Percentiles rank a stretch among this genome's conserved stretches.
phyloP scores from a whole-genome alignment of 2,797 vertebrate species.

The Rhadinocentrus ornatus region DNA sequence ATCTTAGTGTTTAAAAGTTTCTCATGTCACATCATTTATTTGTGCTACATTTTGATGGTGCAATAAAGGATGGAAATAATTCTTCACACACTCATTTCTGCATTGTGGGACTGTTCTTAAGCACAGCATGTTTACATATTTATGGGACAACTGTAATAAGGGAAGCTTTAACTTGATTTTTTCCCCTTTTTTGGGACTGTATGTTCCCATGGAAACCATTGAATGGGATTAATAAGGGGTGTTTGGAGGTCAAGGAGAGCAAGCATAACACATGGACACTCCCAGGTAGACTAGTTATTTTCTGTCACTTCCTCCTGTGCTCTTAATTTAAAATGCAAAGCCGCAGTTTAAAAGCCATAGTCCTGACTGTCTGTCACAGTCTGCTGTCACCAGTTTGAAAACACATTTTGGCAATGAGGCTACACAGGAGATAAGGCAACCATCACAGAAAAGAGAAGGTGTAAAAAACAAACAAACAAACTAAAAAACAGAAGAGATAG shows the following conservation, averaged over 20 bases:
- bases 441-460: constrained; percentile 24
- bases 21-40: too few species aligned
- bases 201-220: constrained; percentile 59
- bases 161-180: too few species aligned
- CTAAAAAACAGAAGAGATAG: not conserved
- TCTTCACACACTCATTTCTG: too few species aligned
- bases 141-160: too few species aligned
- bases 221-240: constrained; percentile 56
- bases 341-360: constrained; percentile 62
- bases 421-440: constrained; percentile 59
- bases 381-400: constrained; percentile 57
- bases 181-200: constrained; percentile 39
- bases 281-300: constrained; percentile 11
- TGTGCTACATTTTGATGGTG: too few species aligned
- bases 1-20: too few species aligned
- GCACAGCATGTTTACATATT: too few species aligned
- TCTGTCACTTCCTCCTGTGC: not conserved
- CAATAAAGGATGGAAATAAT: too few species aligned
- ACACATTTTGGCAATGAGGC: constrained; percentile 68
- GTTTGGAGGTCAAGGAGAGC: constrained; percentile 62
- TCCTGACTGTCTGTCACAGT: constrained; percentile 41
- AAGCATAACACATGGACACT: not conserved
- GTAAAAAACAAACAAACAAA: too few species aligned
- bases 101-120: too few species aligned
- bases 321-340: constrained; percentile 70